phyloP scores from a whole-genome alignment of 2,888 invertebrate genomes.

The Phortica okadai region DNA sequence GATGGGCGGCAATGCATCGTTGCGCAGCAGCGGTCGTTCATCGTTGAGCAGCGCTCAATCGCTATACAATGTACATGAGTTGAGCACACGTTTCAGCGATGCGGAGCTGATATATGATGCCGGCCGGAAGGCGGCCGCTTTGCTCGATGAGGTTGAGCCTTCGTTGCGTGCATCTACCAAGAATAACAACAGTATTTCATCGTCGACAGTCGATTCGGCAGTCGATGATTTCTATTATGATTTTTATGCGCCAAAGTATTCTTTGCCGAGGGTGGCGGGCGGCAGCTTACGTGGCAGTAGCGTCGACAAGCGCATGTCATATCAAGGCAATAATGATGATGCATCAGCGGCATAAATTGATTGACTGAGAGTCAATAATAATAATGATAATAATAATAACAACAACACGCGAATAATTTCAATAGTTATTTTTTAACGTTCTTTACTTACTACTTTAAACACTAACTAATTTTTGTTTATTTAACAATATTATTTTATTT shows the following conservation, averaged over 20 bases:
- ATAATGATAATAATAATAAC: background rate
- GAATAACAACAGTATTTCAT: slow-evolving; percentile 41
- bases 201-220: slow-evolving; percentile 34
- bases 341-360: slow-evolving; percentile 51
- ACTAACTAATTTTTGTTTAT: background rate
- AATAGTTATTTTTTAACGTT: background rate
- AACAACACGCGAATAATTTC: background rate
- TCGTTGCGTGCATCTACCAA: slow-evolving; percentile 78
- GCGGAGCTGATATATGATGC: slow-evolving; percentile 58
- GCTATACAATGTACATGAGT: slow-evolving; percentile 72
- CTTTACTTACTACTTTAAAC: background rate
- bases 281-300: slow-evolving; percentile 41
- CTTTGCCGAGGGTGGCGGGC: slow-evolving; percentile 43
- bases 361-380: background rate
- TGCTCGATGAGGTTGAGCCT: slow-evolving; percentile 77
- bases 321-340: slow-evolving; percentile 48
- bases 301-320: slow-evolving; percentile 44
- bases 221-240: slow-evolving; percentile 60
- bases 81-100: slow-evolving; percentile 56
- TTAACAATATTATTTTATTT: background rate
- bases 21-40: slow-evolving; percentile 59
- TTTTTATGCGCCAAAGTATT: slow-evolving; percentile 59
- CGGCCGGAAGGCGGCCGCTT: slow-evolving; percentile 64
- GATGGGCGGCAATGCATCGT: slow-evolving; percentile 45
- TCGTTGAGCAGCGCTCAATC: slow-evolving; percentile 68